A percentile compares a stretch with the other conserved stretches of the same genome.
Evolutionary conservation across 1,140 invertebrate species (phyloP).

Genomic region (Macrotrachela quadricornifera): DNA sequence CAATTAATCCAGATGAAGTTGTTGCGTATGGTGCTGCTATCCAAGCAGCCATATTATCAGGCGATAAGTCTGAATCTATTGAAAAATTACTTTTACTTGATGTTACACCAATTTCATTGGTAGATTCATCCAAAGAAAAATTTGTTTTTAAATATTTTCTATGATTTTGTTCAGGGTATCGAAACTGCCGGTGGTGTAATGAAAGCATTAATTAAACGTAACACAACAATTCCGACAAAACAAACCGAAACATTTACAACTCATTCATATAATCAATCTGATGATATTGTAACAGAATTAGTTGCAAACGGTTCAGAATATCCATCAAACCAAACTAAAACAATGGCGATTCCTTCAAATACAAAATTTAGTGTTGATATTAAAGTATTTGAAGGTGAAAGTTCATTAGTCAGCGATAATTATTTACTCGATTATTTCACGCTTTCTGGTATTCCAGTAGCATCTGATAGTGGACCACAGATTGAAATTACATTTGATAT

Average conservation of each 20-base stretch:
- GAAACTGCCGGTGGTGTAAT: constrained; percentile 45
- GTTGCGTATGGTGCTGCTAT: constrained; percentile 39
- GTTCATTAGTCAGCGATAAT: constrained; percentile 71
- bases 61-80: constrained; percentile 18
- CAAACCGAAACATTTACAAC: constrained; percentile 5
- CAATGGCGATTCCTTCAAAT: constrained; percentile 14
- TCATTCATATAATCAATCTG: constrained; percentile 7
- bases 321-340: no score
- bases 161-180: constrained; percentile 14
- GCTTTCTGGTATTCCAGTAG: constrained; percentile 58
- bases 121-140: no score
- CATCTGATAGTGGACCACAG: constrained; percentile 12
- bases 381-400: constrained; percentile 57
- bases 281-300: neutral
- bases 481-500: constrained; percentile 58
- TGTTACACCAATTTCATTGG: constrained; percentile 22
- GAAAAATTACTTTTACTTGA: constrained; percentile 26
- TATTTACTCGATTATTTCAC: constrained; percentile 68
- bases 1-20: constrained; percentile 30
- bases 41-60: constrained; percentile 23
- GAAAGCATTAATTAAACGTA: constrained; percentile 17
- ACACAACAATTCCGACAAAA: constrained; percentile 6
- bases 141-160: neutral
- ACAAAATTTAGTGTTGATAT: constrained; percentile 51
- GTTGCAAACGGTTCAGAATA: constrained; percentile 31